phyloP scores from a whole-genome alignment of 2,888 invertebrate genomes.

The Keiferia lycopersicella region DNA sequence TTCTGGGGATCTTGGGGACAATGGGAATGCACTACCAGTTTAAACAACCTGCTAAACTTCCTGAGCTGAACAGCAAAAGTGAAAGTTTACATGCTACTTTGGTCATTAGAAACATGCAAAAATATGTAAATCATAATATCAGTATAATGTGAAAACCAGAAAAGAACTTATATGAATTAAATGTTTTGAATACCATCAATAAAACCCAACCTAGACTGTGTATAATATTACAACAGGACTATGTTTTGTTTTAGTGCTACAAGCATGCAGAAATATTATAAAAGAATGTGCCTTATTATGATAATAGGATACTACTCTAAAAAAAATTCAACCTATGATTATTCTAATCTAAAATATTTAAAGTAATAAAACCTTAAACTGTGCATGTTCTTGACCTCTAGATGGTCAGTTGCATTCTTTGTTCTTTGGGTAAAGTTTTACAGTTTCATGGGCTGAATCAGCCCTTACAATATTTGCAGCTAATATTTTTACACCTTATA shows the following conservation, averaged over 20 bases:
- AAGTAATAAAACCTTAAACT: neutral
- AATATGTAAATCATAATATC: conserved; percentile 20
- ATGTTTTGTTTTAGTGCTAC: neutral
- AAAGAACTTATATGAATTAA: neutral
- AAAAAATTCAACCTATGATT: no score
- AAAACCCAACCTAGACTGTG: neutral
- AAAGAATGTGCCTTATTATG: neutral
- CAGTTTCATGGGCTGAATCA: no score
- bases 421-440: no score
- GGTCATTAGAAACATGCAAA: conserved; percentile 20
- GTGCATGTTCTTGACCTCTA: neutral
- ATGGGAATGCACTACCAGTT: no score
- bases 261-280: neutral
- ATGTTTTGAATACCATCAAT: neutral
- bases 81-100: conserved; percentile 24
- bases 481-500: no score
- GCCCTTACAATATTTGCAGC: no score
- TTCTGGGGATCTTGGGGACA: no score
- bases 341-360: neutral
- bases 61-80: conserved; percentile 23
- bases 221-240: no score
- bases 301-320: no score
- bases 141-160: conserved; percentile 15
- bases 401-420: neutral
- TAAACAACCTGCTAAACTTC: conserved; percentile 5